phyloP scores from a whole-genome alignment of 2,888 invertebrate genomes.

The Stenodema calcarata region DNA sequence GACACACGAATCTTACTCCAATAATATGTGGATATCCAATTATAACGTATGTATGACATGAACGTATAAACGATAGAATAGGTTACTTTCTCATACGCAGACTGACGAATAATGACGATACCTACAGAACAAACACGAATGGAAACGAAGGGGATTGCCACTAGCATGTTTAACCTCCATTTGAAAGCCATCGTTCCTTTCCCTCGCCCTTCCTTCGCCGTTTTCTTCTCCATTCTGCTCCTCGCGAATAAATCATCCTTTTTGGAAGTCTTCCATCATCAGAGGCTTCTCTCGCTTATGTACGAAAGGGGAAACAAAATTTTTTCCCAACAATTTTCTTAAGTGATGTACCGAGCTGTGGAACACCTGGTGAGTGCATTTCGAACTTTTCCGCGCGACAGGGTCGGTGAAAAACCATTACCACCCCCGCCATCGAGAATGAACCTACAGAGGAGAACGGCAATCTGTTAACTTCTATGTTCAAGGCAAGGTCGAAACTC shows the following conservation, averaged over 20 bases:
- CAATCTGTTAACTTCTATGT: too few relatives aligned
- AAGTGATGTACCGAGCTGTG: background rate
- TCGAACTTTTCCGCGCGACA: background rate
- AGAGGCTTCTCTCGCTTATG: background rate
- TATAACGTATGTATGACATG: too few relatives aligned
- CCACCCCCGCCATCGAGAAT: too few relatives aligned
- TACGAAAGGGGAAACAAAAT: background rate
- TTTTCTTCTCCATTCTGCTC: conserved; percentile 26
- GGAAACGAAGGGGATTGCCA: background rate
- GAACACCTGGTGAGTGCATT: conserved; percentile 20
- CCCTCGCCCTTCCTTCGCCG: background rate
- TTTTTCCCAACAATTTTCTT: conserved; percentile 17
- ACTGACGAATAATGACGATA: background rate
- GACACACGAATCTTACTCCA: too few relatives aligned
- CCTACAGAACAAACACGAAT: background rate
- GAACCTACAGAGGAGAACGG: too few relatives aligned
- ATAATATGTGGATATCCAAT: too few relatives aligned
- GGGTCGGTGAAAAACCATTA: background rate
- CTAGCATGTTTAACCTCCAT: conserved; percentile 17
- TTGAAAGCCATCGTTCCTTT: conserved; percentile 23
- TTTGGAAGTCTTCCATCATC: conserved; percentile 36
- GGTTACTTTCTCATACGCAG: background rate
- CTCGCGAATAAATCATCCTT: conserved; percentile 26
- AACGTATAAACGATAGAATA: background rate
- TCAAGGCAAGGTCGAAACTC: too few relatives aligned